Base-by-base conservation (phyloP, 2,888 invertebrate genomes). In the Poecilus cupreus region DNA sequence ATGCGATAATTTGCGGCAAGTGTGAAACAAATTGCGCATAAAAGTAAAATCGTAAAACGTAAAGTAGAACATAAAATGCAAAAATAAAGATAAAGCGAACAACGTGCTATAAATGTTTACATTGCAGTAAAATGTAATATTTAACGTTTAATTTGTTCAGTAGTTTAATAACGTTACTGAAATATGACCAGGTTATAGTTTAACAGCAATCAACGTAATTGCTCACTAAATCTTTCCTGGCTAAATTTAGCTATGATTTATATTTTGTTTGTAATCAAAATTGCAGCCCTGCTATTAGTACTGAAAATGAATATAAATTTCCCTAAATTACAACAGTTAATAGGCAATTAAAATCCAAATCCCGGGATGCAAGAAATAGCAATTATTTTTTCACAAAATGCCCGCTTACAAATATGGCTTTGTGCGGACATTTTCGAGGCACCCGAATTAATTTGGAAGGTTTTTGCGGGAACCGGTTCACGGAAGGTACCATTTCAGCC, bases 11-110 rank as follows among this genome's bases (percentile, higher is more conserved):
- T 68, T n/a, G 16, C 64, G 18, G 64, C 64, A 68, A 68, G 64
- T 68, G 64, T 68, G 64, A 68, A 68, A 68, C 64, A 68, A 68
- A 68, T 37, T 32, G 39, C 37, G 13, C 64, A 68, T 68, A 68
- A 68, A 68, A 68, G 64, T 68, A 68, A 68, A 68, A 68, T 32
- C 75, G 49, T 75, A 75, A 75, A 75, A 46, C 51, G 32, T 46
- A 75, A 51, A 46, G 51, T 70, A 72, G 49, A 79, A 68, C 51
- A 68, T 70, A 79, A 80, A 72, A 72, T 80, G 72, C 80, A 80
- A 80, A 80, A 80, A 80, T 80, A 72, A 80, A 80, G 80, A 80
- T 80, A 72, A 80, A 80, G 60, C 24, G 51, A 80, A 80, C 72
- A 39, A 72, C 80, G 32, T 20, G 72, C 57, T 39, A 72, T 80